Percentiles rank a stretch among this genome's conserved stretches.
These are phyloP conservation scores for Sebastes minor DNA, from an alignment of 2,797 vertebrate species.

Conservation along the genomic window DNA sequence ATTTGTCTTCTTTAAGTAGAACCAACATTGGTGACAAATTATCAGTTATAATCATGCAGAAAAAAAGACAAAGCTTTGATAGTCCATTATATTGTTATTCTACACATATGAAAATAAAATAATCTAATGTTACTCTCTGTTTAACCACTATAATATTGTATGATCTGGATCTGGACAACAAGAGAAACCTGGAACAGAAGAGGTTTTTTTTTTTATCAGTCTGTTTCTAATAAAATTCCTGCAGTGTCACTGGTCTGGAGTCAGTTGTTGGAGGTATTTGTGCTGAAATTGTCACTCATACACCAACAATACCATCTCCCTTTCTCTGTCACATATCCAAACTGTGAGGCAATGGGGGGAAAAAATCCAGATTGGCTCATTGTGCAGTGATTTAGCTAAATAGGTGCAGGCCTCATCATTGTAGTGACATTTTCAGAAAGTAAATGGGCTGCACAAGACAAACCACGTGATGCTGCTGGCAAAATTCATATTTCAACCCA, in stretches of 20 bases:
- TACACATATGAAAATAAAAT: not conserved
- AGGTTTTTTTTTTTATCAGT: not conserved
- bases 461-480: constrained; percentile 20
- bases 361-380: constrained; percentile 32
- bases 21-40: not conserved
- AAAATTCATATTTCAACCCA: constrained; percentile 47
- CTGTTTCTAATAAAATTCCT: constrained; percentile 10
- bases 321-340: not conserved
- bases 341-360: not conserved
- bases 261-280: not conserved
- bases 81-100: too few relatives aligned
- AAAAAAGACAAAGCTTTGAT: not conserved
- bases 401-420: constrained; percentile 19
- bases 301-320: not conserved
- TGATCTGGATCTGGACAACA: not conserved
- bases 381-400: constrained; percentile 47
- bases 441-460: constrained; percentile 40
- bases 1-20: not conserved
- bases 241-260: not conserved
- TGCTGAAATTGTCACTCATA: constrained; percentile 1
- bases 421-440: constrained; percentile 39
- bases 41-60: not conserved
- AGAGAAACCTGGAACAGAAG: not conserved
- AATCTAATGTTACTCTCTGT: not conserved
- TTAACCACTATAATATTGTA: not conserved